Evolutionary conservation across 2,797 vertebrate genomes (phyloP).

Genomic region (Sebastes steindachneri): DNA sequence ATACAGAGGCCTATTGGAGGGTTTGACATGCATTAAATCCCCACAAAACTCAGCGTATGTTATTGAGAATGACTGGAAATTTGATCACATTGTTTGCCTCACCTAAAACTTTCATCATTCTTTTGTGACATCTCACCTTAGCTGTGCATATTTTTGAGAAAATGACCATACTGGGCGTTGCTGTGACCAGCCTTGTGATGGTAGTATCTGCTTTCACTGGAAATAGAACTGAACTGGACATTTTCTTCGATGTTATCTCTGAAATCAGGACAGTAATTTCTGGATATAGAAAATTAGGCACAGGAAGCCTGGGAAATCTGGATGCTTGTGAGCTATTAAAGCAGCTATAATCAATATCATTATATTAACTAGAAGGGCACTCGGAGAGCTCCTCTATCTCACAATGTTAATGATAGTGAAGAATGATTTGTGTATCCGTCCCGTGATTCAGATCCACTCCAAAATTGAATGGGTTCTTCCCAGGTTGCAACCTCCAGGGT

Average conservation of each 20-base stretch:
- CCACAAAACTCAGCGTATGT: neutral
- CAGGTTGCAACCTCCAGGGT: too few species aligned
- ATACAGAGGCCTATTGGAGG: neutral
- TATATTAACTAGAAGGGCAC: neutral
- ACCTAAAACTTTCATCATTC: neutral
- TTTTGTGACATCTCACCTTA: neutral
- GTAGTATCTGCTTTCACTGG: neutral
- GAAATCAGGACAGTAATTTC: neutral
- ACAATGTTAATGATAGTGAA: neutral
- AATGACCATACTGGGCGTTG: neutral
- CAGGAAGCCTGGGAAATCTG: neutral
- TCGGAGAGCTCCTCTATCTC: neutral
- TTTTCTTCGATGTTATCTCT: neutral
- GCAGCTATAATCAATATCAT: neutral
- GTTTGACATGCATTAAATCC: neutral
- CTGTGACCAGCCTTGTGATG: neutral
- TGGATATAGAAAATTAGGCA: neutral
- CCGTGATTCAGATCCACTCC: neutral
- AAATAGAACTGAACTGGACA: slow-evolving; percentile 4
- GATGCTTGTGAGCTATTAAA: neutral
- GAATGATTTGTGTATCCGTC: neutral
- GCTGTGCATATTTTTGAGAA: neutral
- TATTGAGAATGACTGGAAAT: neutral
- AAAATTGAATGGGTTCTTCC: neutral
- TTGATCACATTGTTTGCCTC: neutral